Conservation (phyloP, 2,888 invertebrate species). For the Operophtera brumata region DNA sequence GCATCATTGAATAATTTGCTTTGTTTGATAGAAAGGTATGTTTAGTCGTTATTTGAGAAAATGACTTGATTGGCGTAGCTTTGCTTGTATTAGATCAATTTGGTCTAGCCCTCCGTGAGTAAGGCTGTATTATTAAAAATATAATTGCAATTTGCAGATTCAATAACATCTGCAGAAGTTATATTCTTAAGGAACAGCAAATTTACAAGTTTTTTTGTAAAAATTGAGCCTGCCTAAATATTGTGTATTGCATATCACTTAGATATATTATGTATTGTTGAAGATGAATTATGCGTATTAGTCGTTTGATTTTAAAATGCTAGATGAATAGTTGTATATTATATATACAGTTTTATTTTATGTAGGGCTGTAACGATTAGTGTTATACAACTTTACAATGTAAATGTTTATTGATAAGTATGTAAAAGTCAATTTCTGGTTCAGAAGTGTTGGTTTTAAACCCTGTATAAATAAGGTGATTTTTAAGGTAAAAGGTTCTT, state of each 20-base stretch:
- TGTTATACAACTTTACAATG: background rate
- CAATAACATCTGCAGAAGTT: constrained; percentile 13
- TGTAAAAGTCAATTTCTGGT: constrained; percentile 13
- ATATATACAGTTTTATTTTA: constrained; percentile 33
- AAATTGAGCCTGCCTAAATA: constrained; percentile 71
- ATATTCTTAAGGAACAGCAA: constrained; percentile 13
- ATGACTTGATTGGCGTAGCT: constrained; percentile 27
- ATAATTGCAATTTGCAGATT: constrained; percentile 20
- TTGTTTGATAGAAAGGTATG: constrained; percentile 12
- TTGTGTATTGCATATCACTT: constrained; percentile 79
- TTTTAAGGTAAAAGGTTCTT: no score
- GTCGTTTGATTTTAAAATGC: constrained; percentile 46
- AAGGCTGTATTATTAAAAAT: constrained; percentile 15
- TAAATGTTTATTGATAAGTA: constrained; percentile 1
- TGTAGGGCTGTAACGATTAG: constrained; percentile 30
- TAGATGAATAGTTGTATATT: constrained; percentile 39
- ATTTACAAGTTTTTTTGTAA: constrained; percentile 27
- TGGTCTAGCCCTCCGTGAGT: constrained; percentile 18
- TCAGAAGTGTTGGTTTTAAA: background rate
- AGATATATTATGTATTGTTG: constrained; percentile 57
- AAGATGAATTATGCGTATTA: constrained; percentile 43
- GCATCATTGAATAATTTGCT: constrained; percentile 32
- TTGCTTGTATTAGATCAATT: constrained; percentile 18
- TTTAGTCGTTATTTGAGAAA: constrained; percentile 13
- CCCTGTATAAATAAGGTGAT: no score